Evolutionary conservation across 2,113 vertebrate species (phyloP).

Genomic region (Channa argus): DNA sequence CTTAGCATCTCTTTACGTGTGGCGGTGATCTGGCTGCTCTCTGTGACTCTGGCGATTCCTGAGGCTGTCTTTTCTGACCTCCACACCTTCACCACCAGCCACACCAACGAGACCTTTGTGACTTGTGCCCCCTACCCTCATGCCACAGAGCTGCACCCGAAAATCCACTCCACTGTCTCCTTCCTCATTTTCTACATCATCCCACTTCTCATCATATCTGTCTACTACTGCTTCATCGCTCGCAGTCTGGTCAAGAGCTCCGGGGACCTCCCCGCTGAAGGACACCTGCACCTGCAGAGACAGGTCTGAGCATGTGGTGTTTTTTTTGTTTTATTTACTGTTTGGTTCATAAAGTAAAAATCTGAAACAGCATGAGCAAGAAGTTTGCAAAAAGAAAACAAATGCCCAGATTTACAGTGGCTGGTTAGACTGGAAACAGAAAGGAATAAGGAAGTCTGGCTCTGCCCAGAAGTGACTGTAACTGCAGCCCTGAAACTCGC

Average conservation of each 20-base stretch:
- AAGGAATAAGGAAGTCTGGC: too few relatives aligned
- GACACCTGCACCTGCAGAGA: slow-evolving; percentile 88
- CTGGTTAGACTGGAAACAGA: too few relatives aligned
- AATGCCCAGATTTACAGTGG: too few relatives aligned
- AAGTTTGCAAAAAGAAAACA: too few relatives aligned
- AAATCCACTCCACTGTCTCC: slow-evolving; percentile 93
- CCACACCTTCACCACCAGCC: slow-evolving; percentile 88
- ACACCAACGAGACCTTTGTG: slow-evolving; percentile 90
- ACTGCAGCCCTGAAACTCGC: too few relatives aligned
- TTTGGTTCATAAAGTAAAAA: too few relatives aligned
- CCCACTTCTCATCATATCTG: slow-evolving; percentile 91
- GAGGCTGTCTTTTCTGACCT: slow-evolving; percentile 96
- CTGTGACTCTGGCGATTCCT: slow-evolving; percentile 91
- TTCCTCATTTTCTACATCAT: slow-evolving; percentile 95
- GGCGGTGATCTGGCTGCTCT: slow-evolving; percentile 91
- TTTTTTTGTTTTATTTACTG: too few relatives aligned
- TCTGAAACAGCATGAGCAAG: too few relatives aligned
- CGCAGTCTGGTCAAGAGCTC: slow-evolving; percentile 91
- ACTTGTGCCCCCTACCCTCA: slow-evolving; percentile 94
- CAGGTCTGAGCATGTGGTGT: slow-evolving; percentile 83
- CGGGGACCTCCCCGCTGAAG: slow-evolving; percentile 90
- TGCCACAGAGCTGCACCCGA: slow-evolving; percentile 89
- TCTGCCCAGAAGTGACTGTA: too few relatives aligned
- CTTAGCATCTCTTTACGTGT: slow-evolving; percentile 88
- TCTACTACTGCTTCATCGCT: slow-evolving; percentile 97